These are phyloP conservation scores for Lemur catta DNA, from an alignment of 2,797 vertebrate genomes.

Conservation along the genomic window DNA sequence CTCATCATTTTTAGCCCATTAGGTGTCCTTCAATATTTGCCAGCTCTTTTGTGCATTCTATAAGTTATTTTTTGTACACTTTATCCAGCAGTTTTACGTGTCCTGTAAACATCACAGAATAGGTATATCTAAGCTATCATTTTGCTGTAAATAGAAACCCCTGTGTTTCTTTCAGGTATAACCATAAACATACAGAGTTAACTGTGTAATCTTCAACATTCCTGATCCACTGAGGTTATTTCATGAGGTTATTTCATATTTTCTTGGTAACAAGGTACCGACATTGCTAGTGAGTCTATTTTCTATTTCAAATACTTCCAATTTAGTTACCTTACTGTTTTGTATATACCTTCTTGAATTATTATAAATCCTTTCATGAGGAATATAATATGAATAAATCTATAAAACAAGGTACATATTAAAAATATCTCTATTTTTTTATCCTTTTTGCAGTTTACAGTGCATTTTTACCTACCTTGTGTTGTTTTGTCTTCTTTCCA, in stretches of 20 bases:
- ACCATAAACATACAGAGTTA: background rate
- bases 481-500: background rate
- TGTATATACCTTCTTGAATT: background rate
- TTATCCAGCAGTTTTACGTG: background rate
- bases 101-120: background rate
- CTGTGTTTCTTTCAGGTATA: background rate
- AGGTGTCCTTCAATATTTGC: background rate
- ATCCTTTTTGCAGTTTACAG: background rate
- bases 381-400: background rate
- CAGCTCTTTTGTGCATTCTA: background rate
- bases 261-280: background rate
- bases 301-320: background rate
- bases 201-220: background rate
- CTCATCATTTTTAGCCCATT: background rate
- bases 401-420: background rate
- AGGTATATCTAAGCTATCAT: background rate
- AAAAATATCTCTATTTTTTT: background rate
- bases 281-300: background rate
- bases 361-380: background rate
- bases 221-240: background rate
- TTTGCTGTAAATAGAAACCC: background rate
- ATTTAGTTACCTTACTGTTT: background rate
- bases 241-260: background rate
- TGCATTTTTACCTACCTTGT: background rate
- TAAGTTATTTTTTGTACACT: background rate